These are phyloP conservation scores for Drosophila rhopaloa DNA, from an alignment of 1,140 invertebrate genomes.

Conservation along the genomic window DNA sequence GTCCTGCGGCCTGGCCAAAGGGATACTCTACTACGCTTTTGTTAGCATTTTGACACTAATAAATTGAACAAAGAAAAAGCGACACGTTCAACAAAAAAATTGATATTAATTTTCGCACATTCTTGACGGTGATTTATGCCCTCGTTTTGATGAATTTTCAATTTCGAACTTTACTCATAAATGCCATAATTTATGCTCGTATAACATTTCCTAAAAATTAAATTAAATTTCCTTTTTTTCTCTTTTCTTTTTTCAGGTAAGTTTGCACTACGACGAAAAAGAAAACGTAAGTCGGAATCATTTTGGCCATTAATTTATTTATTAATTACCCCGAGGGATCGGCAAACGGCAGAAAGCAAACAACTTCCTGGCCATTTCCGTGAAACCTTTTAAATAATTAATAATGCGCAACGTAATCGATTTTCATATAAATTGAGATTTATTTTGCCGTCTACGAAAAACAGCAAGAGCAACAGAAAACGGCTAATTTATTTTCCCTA, in stretches of 20 bases:
- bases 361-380: conserved; percentile 59
- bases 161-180: conserved; percentile 32
- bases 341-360: conserved; percentile 6
- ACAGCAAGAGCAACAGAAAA: conserved; percentile 10
- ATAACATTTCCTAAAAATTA: conserved; percentile 18
- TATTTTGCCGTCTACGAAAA: conserved; percentile 47
- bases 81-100: conserved; percentile 18
- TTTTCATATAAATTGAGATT: conserved; percentile 83
- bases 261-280: conserved; percentile 78
- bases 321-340: conserved; percentile 47
- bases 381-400: conserved; percentile 74
- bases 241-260: conserved; percentile 70
- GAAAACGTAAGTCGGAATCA: conserved; percentile 76
- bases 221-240: conserved; percentile 32
- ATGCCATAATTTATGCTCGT: conserved; percentile 16
- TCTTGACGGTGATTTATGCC: conserved; percentile 62
- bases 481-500: conserved; percentile 72
- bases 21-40: conserved; percentile 33
- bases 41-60: conserved; percentile 64
- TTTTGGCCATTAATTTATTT: conserved; percentile 54
- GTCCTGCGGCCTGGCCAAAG: conserved; percentile 14
- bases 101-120: conserved; percentile 63
- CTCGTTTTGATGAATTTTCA: conserved; percentile 51
- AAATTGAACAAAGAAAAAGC: conserved; percentile 53
- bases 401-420: conserved; percentile 70